Conservation (phyloP, 2,888 invertebrate species). For the Trachelus tabidus region DNA sequence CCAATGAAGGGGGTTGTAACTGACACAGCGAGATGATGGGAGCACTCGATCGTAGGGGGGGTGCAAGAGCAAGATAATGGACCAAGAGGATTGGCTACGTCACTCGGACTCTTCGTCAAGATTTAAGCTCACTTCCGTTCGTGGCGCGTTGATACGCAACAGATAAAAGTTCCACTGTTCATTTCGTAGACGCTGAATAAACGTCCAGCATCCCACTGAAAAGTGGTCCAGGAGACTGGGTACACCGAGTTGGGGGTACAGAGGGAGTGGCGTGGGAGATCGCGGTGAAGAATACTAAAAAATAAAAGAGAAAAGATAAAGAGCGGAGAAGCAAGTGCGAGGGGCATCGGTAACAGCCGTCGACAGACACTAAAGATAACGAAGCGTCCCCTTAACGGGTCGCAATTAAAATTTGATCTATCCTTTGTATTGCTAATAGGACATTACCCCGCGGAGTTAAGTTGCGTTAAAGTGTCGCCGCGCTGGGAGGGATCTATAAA, state of each 20-base stretch:
- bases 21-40: neutral
- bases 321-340: slow-evolving; percentile 8
- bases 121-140: slow-evolving; percentile 11
- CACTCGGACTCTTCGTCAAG: slow-evolving; percentile 19
- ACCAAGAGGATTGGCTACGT: slow-evolving; percentile 22
- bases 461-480: slow-evolving; percentile 41
- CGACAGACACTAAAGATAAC: slow-evolving; percentile 19
- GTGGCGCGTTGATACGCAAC: neutral
- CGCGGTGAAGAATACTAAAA: neutral
- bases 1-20: neutral
- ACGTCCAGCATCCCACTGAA: neutral
- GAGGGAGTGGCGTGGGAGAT: slow-evolving; percentile 1
- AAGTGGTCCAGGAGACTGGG: neutral
- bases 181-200: neutral
- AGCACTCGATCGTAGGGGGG: neutral
- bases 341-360: slow-evolving; percentile 23
- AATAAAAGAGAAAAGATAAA: slow-evolving; percentile 17
- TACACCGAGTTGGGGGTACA: neutral
- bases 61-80: slow-evolving; percentile 16
- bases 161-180: neutral
- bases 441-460: slow-evolving; percentile 40
- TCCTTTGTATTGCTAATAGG: slow-evolving; percentile 56
- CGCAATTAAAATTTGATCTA: slow-evolving; percentile 53
- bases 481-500: slow-evolving; percentile 44
- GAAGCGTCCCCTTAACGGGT: slow-evolving; percentile 28